A percentile compares a stretch with the other conserved stretches of the same genome.
phyloP scores from a whole-genome alignment of 2,113 vertebrate species.

The Piaya cayana region DNA sequence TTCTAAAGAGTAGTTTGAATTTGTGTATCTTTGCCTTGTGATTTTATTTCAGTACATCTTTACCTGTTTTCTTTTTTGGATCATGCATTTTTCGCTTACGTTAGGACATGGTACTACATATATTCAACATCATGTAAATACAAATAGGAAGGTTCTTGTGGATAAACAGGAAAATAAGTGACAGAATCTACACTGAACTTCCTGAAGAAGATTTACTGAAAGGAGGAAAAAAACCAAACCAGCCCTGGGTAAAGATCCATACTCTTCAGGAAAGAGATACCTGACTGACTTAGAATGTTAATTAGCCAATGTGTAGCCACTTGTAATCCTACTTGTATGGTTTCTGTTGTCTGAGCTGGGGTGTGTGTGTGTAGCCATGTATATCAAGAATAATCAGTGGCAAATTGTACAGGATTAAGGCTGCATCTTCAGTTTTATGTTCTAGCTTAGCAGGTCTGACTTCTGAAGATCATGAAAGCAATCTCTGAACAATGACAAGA shows the following conservation, averaged over 20 bases:
- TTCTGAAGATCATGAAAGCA: neutral
- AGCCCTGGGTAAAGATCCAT: neutral
- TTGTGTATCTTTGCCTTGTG: neutral
- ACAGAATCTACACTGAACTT: neutral
- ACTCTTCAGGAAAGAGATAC: neutral
- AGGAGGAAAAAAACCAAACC: too few species aligned
- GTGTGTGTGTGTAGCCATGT: neutral
- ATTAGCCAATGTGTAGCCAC: neutral
- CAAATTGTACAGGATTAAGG: neutral
- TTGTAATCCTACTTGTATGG: neutral
- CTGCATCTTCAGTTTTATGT: neutral
- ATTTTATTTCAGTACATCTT: neutral
- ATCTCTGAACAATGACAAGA: neutral
- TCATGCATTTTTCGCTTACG: neutral
- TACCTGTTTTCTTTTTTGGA: neutral
- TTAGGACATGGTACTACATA: neutral
- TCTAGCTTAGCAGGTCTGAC: neutral
- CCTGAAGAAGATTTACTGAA: neutral
- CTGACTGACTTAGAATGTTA: neutral
- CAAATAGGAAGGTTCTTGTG: neutral
- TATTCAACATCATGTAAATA: neutral
- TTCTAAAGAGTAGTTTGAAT: neutral
- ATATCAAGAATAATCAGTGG: neutral
- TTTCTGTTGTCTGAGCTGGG: neutral
- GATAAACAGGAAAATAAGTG: neutral